These are phyloP conservation scores for Lampris megalopsis DNA, from an alignment of 2,113 vertebrate genomes.

Conservation along the genomic window DNA sequence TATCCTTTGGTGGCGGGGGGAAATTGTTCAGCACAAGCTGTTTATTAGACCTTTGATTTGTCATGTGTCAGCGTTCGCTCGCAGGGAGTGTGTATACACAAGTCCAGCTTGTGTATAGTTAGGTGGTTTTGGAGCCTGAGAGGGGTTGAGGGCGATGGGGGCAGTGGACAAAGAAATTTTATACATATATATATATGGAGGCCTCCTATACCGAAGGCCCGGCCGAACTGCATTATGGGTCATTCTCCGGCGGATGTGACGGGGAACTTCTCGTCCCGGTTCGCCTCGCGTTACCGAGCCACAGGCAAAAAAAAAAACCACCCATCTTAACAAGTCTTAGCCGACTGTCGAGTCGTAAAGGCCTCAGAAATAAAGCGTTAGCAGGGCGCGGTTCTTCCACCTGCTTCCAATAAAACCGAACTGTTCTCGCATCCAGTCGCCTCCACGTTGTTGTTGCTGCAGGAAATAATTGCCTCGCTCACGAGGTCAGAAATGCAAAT, in stretches of 20 bases:
- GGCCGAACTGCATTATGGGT: conserved; percentile 70
- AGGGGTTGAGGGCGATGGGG: conserved; percentile 38
- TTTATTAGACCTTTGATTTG: conserved; percentile 85
- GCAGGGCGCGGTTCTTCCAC: no score
- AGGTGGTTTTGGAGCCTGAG: conserved; percentile 60
- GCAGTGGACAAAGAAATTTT: conserved; percentile 24
- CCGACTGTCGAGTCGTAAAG: no score
- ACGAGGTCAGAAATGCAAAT: no score
- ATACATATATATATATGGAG: conserved; percentile 27
- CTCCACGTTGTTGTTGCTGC: no score
- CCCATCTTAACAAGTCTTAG: no score
- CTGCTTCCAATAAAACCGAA: no score
- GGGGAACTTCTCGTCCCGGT: conserved; percentile 48
- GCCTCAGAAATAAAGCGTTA: no score
- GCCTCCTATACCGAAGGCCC: conserved; percentile 68
- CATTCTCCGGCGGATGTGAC: conserved; percentile 76
- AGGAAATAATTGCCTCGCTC: no score
- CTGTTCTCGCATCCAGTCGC: no score
- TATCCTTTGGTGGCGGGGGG: conserved; percentile 75
- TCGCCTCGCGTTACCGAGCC: conserved; percentile 29
- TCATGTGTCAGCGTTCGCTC: conserved; percentile 79
- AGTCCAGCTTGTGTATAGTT: conserved; percentile 74
- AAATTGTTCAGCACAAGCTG: conserved; percentile 77
- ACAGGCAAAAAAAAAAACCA: no score
- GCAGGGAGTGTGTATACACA: conserved; percentile 75